phyloP scores from a whole-genome alignment of 2,797 vertebrate genomes.

The Scleropages formosus region DNA sequence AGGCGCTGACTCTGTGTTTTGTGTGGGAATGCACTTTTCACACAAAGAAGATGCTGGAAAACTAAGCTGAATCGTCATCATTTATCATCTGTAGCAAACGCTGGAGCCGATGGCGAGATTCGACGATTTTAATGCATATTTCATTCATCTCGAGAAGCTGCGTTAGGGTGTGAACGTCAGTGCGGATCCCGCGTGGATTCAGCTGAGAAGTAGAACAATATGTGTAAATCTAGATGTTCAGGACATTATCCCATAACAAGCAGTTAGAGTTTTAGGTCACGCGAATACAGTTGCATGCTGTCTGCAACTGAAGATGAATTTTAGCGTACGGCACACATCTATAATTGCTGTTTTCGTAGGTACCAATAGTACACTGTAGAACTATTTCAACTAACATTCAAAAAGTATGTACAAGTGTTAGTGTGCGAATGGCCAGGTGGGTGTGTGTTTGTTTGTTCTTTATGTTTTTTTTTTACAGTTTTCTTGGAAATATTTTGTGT shows the following conservation, averaged over 20 bases:
- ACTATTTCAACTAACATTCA: too few relatives aligned
- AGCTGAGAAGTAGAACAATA: neutral
- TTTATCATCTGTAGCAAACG: neutral
- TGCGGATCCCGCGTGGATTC: too few relatives aligned
- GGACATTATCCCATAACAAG: neutral
- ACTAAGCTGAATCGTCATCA: neutral
- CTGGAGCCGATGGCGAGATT: neutral
- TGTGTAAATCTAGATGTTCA: neutral
- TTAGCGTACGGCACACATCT: neutral
- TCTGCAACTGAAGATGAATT: neutral
- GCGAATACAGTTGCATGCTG: neutral
- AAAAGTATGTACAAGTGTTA: neutral
- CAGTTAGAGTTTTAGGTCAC: neutral
- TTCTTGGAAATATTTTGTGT: neutral
- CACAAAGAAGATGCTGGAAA: conserved; percentile 5
- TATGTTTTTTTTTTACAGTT: conserved; percentile 1
- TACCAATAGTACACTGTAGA: neutral
- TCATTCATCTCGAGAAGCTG: too few relatives aligned
- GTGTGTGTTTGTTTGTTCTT: neutral
- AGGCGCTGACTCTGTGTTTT: neutral
- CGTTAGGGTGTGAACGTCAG: too few relatives aligned
- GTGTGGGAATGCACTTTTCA: neutral
- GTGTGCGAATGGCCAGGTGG: neutral
- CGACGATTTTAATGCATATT: neutral
- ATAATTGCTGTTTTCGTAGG: neutral